These are phyloP conservation scores for Heliconius congener DNA, from an alignment of 1,140 invertebrate genomes.

Conservation along the genomic window DNA sequence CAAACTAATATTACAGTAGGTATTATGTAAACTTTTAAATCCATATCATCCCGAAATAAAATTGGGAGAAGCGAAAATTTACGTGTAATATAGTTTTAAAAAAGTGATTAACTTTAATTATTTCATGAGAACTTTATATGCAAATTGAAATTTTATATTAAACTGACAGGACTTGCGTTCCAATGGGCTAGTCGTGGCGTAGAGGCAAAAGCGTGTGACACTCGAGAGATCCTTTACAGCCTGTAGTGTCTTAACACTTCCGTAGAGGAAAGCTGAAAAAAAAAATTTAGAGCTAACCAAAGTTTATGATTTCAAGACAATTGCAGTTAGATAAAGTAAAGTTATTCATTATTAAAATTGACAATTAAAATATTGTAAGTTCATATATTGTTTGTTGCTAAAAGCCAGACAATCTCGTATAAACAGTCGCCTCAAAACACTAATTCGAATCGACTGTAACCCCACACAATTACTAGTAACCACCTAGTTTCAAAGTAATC, in stretches of 20 bases:
- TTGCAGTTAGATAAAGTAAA: background rate
- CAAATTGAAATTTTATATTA: constrained; percentile 5
- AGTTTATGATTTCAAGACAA: background rate
- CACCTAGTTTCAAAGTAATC: constrained; percentile 36
- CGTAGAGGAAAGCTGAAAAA: no score
- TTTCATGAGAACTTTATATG: background rate
- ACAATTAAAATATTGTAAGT: background rate
- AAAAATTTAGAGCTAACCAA: background rate
- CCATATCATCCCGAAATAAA: background rate
- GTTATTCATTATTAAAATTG: background rate
- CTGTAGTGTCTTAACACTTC: no score
- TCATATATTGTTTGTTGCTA: background rate
- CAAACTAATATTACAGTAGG: no score
- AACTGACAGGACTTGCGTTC: background rate
- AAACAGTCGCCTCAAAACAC: constrained; percentile 27
- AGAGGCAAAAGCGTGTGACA: no score
- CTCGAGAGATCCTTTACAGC: no score
- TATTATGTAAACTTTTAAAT: no score
- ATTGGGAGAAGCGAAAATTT: background rate
- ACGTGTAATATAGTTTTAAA: background rate
- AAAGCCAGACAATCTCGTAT: constrained; percentile 27
- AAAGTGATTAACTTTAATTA: background rate
- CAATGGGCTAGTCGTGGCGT: no score
- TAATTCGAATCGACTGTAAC: constrained; percentile 38
- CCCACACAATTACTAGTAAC: constrained; percentile 35